Base-by-base conservation (phyloP, 2,797 vertebrate genomes). In the Sebastes glaucus region DNA sequence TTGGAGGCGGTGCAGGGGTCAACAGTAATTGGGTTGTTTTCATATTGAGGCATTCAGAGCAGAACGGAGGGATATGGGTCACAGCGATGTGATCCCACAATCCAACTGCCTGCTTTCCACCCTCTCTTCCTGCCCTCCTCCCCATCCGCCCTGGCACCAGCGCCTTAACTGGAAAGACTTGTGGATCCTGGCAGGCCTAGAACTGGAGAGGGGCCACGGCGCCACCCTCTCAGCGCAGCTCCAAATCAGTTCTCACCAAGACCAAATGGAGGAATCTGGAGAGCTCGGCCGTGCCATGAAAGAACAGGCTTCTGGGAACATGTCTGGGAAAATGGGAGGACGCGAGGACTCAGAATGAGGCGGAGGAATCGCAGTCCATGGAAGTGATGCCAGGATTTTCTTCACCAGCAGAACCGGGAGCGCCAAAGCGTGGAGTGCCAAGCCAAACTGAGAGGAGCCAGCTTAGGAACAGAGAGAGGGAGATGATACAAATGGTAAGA, bases 11-110 rank as follows among this genome's bases (percentile, higher is more conserved):
- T 74, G 78, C 89, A 89, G 85, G 89, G 94, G 93, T 95, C 93
- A 94, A 86, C 87, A 89, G 89, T 94, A 96, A 95, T 95, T 95
- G 93, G 93, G 93, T 94, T 94, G 93, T 93, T 93, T 95, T 94
- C 90, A 93, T 92, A 94, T 94, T 91, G 88, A 94, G 85, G 88
- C 90, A 90, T 93, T 92, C 91, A 87, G 90, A 93, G 93, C 91
- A 93, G 89, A 95, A 94, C 87, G 82, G 74, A 89, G 79, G 86
- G 91, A 95, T 95, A 79, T 94, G 92, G 94, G 94, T 95, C 93
- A 94, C 77, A 87, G 88, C 49, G 22, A 90, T 91, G 87, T 87
- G 85, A 91, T 93, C 90, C 93, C 90, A 93, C 82, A 90, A 91
- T 85, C 82, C 90, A 80, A 69, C 77, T 78, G 83, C 81, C 86